These are phyloP conservation scores for Folsomia manolachei DNA, from an alignment of 2,888 invertebrate species.

Conservation along the genomic window DNA sequence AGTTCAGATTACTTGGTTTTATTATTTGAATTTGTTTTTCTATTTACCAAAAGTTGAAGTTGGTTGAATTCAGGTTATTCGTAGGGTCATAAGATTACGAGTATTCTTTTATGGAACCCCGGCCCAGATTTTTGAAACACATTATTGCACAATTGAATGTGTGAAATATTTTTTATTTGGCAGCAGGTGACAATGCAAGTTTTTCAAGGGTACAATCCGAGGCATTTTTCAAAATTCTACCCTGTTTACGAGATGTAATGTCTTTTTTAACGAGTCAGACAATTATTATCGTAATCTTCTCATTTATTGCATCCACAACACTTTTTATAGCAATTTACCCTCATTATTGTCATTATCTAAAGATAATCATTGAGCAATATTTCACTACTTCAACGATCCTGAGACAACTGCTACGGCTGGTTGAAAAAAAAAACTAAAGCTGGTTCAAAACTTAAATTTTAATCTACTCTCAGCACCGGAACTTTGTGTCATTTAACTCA, in stretches of 20 bases:
- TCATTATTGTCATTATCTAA: slow-evolving; percentile 7
- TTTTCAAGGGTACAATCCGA: neutral
- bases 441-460: neutral
- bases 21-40: too few relatives aligned
- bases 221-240: neutral
- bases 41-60: too few relatives aligned
- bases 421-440: neutral
- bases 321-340: slow-evolving; percentile 8
- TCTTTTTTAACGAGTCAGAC: neutral
- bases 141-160: neutral
- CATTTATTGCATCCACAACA: slow-evolving; percentile 6
- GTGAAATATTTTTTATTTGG: neutral
- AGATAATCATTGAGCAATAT: neutral
- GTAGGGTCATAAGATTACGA: too few relatives aligned
- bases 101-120: too few relatives aligned
- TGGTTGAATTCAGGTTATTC: too few relatives aligned
- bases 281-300: neutral
- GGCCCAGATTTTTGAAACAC: neutral
- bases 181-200: neutral
- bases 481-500: slow-evolving; percentile 1
- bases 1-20: too few relatives aligned
- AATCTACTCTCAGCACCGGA: neutral
- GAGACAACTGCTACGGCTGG: neutral
- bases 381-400: neutral
- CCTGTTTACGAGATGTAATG: neutral